A percentile compares a stretch with the other conserved stretches of the same genome.
Conservation (phyloP, 2,888 invertebrate species). For the Spodoptera littoralis region DNA sequence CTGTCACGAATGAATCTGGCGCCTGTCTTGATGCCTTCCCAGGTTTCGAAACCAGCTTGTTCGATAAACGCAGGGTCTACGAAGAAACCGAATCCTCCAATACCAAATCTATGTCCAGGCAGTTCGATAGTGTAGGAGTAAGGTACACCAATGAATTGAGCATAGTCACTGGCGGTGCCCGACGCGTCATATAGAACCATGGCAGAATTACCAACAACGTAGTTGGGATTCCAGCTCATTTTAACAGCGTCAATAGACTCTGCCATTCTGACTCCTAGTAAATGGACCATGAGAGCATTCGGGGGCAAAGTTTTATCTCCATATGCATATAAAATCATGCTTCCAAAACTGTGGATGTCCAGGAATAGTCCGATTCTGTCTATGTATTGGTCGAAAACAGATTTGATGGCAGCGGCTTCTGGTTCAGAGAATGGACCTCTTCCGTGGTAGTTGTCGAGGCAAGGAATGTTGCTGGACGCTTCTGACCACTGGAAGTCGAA, state of each 20-base stretch:
- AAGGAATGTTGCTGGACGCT: conserved; percentile 80
- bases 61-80: conserved; percentile 86
- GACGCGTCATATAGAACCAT: conserved; percentile 87
- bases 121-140: conserved; percentile 90
- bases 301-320: conserved; percentile 76
- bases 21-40: conserved; percentile 88
- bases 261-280: conserved; percentile 73
- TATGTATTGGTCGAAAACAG: conserved; percentile 84
- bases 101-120: conserved; percentile 80
- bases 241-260: conserved; percentile 78
- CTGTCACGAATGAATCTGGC: conserved; percentile 74
- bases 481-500: conserved; percentile 91
- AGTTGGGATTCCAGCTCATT: conserved; percentile 74
- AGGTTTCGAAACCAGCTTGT: conserved; percentile 89
- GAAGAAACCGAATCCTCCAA: conserved; percentile 83
- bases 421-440: conserved; percentile 90
- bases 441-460: conserved; percentile 90
- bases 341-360: conserved; percentile 92
- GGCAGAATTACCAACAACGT: conserved; percentile 85
- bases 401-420: conserved; percentile 88
- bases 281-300: conserved; percentile 76
- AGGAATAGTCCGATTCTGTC: conserved; percentile 90
- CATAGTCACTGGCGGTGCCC: conserved; percentile 91
- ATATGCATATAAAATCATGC: conserved; percentile 82
- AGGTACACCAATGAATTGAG: conserved; percentile 82